These are phyloP conservation scores for Hippolais icterina DNA, from an alignment of 2,113 vertebrate species.

Conservation along the genomic window DNA sequence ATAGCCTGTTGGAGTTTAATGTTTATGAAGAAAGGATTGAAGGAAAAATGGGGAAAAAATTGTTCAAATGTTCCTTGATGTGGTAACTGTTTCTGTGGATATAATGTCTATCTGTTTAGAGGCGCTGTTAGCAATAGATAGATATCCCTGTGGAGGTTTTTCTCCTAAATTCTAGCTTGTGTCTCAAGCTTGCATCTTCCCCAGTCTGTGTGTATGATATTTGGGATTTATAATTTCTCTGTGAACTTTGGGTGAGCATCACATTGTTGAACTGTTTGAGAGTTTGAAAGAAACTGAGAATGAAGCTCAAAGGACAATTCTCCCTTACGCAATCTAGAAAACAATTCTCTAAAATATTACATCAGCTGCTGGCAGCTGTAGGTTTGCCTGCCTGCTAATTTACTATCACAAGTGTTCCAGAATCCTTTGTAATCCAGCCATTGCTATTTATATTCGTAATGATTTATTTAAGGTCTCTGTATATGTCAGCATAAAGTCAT, in stretches of 20 bases:
- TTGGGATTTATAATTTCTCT: constrained; percentile 8
- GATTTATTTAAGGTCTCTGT: constrained; percentile 44
- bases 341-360: constrained; percentile 54
- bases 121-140: neutral
- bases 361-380: constrained; percentile 56
- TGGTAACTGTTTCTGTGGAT: neutral
- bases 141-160: neutral
- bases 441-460: constrained; percentile 46
- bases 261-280: constrained; percentile 22
- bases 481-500: constrained; percentile 32
- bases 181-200: neutral
- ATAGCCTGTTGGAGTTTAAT: neutral
- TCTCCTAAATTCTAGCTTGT: neutral
- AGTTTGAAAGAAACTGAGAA: neutral
- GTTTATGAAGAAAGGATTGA: neutral
- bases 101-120: neutral
- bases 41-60: neutral
- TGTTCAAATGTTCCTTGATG: neutral
- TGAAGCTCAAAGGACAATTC: neutral
- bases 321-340: constrained; percentile 30
- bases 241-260: neutral
- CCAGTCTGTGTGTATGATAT: neutral
- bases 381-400: constrained; percentile 47
- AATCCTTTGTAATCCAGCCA: constrained; percentile 49
- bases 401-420: constrained; percentile 37